Evolutionary conservation across 2,888 invertebrate genomes (phyloP).

Genomic region (Erynnis tages): DNA sequence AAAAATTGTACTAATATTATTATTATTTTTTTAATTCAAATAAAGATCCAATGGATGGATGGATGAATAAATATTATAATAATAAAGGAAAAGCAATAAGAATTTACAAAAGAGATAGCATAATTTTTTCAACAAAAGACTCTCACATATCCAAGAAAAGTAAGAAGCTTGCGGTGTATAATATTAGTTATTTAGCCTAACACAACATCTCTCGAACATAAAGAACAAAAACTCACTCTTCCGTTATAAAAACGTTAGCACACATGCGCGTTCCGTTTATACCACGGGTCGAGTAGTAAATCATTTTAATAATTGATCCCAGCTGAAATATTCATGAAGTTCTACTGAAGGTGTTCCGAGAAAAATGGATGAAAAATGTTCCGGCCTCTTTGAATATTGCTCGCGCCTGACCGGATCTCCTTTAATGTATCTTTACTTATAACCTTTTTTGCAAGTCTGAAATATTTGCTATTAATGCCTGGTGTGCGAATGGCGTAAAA

Average conservation of each 20-base stretch:
- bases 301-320: slow-evolving; percentile 80
- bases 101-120: too few species aligned
- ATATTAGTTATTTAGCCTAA: neutral
- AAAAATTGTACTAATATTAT: too few species aligned
- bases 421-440: slow-evolving; percentile 24
- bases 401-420: slow-evolving; percentile 48
- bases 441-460: slow-evolving; percentile 24
- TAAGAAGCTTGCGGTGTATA: too few species aligned
- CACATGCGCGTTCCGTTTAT: slow-evolving; percentile 52
- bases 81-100: too few species aligned
- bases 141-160: too few species aligned
- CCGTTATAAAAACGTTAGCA: slow-evolving; percentile 41
- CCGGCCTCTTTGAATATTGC: slow-evolving; percentile 55
- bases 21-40: neutral
- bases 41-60: neutral
- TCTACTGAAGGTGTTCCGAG: slow-evolving; percentile 62
- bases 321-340: slow-evolving; percentile 77
- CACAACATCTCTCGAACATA: neutral
- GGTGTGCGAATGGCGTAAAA: slow-evolving; percentile 25
- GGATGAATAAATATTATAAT: too few species aligned
- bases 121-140: too few species aligned
- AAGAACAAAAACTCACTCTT: slow-evolving; percentile 3
- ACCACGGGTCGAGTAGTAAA: slow-evolving; percentile 63
- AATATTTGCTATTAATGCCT: slow-evolving; percentile 22
- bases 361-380: slow-evolving; percentile 73